Conservation (phyloP, 2,113 vertebrate species). For the Etia nguti region DNA sequence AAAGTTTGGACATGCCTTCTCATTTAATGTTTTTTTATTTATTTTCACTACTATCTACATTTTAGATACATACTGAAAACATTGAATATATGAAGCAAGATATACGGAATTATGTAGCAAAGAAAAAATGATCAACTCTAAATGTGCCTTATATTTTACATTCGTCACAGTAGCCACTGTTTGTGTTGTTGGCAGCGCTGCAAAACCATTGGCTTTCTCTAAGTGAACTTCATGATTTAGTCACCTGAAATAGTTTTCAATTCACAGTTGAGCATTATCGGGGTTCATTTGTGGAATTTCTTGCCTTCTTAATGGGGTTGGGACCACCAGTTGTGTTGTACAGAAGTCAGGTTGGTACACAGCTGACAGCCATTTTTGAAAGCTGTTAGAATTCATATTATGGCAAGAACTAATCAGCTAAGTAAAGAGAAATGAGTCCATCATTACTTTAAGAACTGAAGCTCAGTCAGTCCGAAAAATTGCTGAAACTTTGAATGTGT, state of each 20-base stretch:
- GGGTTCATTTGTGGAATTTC: too few relatives aligned
- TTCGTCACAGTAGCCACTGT: too few relatives aligned
- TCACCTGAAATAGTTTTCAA: too few relatives aligned
- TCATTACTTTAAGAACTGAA: not conserved
- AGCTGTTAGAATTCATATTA: not conserved
- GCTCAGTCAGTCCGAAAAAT: not conserved
- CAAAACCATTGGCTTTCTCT: too few relatives aligned
- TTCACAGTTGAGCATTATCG: too few relatives aligned
- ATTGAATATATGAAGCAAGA: not conserved
- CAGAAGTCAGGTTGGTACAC: too few relatives aligned
- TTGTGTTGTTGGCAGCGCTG: too few relatives aligned
- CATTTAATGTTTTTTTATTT: not conserved
- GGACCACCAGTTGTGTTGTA: too few relatives aligned
- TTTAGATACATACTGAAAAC: not conserved
- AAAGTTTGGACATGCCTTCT: not conserved
- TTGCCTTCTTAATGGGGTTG: too few relatives aligned
- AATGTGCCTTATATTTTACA: too few relatives aligned
- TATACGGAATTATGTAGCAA: not conserved
- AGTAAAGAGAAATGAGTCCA: not conserved
- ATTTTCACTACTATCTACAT: rapidly evolving
- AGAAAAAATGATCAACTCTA: not conserved
- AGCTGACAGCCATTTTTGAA: not conserved
- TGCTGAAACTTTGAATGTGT: not conserved
- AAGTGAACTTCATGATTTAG: too few relatives aligned
- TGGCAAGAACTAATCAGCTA: not conserved